Percentiles rank a stretch among this genome's conserved stretches.
These are phyloP conservation scores for Lepilemur ruficaudatus DNA, from an alignment of 2,797 vertebrate genomes.

Conservation along the genomic window DNA sequence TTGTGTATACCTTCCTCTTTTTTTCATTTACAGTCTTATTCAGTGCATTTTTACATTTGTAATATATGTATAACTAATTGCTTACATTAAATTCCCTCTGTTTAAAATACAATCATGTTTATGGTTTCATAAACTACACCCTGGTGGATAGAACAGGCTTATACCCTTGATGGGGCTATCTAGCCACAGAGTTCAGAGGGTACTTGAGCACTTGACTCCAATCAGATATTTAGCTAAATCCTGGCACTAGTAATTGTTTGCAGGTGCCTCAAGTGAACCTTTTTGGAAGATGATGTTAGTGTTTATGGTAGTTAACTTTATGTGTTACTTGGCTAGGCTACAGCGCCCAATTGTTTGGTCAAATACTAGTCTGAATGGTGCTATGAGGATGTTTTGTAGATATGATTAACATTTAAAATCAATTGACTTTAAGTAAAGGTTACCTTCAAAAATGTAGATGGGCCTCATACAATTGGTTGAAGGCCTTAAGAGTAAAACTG, in stretches of 20 bases:
- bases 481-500: neutral
- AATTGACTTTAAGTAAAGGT: neutral
- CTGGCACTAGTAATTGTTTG: neutral
- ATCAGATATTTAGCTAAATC: neutral
- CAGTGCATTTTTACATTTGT: neutral
- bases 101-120: neutral
- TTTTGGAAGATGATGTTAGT: neutral
- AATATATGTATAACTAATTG: neutral
- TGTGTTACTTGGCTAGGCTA: neutral
- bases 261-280: neutral
- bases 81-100: neutral
- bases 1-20: neutral
- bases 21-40: neutral
- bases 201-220: neutral
- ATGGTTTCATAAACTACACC: neutral
- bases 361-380: neutral
- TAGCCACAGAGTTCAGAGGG: neutral
- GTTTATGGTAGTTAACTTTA: neutral
- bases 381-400: neutral
- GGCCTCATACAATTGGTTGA: neutral
- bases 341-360: neutral
- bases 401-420: neutral
- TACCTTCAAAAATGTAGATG: neutral
- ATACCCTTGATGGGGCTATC: neutral
- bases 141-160: neutral